Evolutionary conservation across 2,888 invertebrate species (phyloP), one percentile per base, ranked within the genome.

Genomic region (Macropis europaea): DNA sequence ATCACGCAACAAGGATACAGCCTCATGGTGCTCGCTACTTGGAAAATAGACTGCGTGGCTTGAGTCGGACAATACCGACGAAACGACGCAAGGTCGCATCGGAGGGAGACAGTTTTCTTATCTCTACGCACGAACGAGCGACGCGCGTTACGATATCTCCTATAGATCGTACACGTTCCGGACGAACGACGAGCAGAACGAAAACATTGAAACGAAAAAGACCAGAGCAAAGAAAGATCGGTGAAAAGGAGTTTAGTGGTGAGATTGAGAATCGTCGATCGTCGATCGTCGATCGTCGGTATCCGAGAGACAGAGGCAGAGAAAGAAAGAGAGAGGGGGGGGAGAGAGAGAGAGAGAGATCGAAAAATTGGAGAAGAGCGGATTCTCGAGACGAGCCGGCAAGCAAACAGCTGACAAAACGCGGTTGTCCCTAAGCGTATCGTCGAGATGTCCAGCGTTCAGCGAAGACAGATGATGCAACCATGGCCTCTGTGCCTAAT

Each of bases 401-500:
- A 13, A 36, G 15, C 13, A 40, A 22, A 28, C 38, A 9, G 36
- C 7, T 64, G 26, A 69, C 22, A 34, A 11, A 9, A 50, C 38
- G 5, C 17, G 17, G 13, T 2, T 22, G 26, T 42, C 26, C 17
- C 34, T 28, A 4, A 19, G 6, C 2, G 30, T 26, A 19, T 32
- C 56, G 34, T 7, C 60, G 63, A 61, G 70, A 87, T 86, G 85
- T 79, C 86, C 57, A 79, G 82, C 66, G 80, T 83, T 17, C 82
- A 77, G 56, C 85, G 87, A 60, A 83, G 86, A 68, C 88, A 87
- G 72, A 89, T 89, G 75, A 87, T 90, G 84, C 89, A 89, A 67
- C 89, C 89, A 85, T 90, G 90, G 90, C 90, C 90, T 17, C 71
- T 89, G 52, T 89, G 88, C 66, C 76, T 90, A 61, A 76, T 89